Percentiles rank a stretch among this genome's conserved stretches.
Conservation (phyloP, 1,140 invertebrate species). For the Lasioglossum albipes region DNA sequence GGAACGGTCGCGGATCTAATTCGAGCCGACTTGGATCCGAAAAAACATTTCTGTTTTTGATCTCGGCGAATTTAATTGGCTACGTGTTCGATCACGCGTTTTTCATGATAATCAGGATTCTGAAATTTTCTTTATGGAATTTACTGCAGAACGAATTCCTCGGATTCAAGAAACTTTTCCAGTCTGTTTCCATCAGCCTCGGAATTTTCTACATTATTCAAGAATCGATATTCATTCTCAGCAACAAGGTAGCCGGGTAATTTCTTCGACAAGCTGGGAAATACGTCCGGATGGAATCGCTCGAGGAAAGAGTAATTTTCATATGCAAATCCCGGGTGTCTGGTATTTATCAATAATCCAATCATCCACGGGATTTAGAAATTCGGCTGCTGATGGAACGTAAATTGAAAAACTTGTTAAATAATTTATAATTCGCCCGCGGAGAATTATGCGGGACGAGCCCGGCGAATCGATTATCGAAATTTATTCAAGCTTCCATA, state of each 20-base stretch:
- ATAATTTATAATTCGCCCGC: neutral
- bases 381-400: neutral
- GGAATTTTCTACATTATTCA: neutral
- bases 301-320: neutral
- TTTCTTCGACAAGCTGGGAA: neutral
- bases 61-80: no score
- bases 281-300: neutral
- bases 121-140: no score
- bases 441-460: neutral
- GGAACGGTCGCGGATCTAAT: no score
- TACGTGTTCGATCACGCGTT: neutral
- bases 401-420: neutral
- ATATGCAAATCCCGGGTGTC: neutral
- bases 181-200: no score
- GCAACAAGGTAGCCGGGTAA: neutral
- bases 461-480: no score
- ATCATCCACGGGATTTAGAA: neutral
- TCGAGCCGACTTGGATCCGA: no score
- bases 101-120: no score
- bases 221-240: neutral
- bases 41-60: no score
- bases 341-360: neutral
- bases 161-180: no score
- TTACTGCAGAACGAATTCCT: no score
- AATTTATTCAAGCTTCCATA: no score